phyloP scores from a whole-genome alignment of 2,888 invertebrate species.

The Cephalotes varians region DNA sequence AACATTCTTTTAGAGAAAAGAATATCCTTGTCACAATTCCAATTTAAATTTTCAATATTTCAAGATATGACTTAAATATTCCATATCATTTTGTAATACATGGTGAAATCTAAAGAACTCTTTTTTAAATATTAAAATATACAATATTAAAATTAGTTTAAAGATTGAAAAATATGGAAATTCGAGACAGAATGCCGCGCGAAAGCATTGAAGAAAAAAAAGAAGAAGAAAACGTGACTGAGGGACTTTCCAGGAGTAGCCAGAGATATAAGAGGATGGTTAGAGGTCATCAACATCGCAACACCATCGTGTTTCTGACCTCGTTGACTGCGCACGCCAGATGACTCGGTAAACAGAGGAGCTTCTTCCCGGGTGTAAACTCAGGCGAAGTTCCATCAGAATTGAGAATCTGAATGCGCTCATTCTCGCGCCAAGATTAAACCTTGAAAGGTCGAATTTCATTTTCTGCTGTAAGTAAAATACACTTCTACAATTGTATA shows the following conservation, averaged over 20 bases:
- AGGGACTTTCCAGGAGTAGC: constrained; percentile 67
- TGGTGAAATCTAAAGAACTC: neutral
- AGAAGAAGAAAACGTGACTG: constrained; percentile 58
- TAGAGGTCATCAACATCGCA: constrained; percentile 80
- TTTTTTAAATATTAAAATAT: no score
- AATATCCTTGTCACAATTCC: neutral
- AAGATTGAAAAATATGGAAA: neutral
- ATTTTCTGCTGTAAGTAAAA: neutral
- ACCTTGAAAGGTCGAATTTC: constrained; percentile 5
- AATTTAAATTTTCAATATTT: neutral
- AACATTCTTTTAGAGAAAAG: neutral
- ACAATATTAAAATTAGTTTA: neutral
- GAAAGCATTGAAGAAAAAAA: constrained; percentile 47
- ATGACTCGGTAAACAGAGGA: constrained; percentile 78
- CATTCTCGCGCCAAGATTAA: constrained; percentile 50
- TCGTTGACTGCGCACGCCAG: constrained; percentile 77
- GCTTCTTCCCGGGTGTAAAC: constrained; percentile 46
- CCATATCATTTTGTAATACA: neutral
- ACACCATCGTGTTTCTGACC: constrained; percentile 81
- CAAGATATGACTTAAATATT: neutral
- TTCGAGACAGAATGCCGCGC: constrained; percentile 15
- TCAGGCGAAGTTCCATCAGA: constrained; percentile 53
- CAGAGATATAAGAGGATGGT: constrained; percentile 69
- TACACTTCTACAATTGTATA: neutral
- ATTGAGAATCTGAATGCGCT: constrained; percentile 53